Base-by-base conservation (phyloP, 2,113 vertebrate species). In the Chaetodon auriga region DNA sequence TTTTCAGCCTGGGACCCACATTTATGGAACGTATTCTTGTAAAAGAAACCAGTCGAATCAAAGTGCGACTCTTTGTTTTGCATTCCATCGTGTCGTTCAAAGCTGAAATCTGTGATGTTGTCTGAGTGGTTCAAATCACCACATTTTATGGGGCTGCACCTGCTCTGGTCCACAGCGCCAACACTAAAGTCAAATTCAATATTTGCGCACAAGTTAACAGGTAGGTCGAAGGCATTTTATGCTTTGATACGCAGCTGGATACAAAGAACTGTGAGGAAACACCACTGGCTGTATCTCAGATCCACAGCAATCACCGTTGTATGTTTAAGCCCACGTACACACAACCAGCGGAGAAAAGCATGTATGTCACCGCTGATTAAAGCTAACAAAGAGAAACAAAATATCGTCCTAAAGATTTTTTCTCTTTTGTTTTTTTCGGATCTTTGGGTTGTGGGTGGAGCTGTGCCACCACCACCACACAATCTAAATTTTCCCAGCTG, bases 401-500 rank as follows among this genome's bases (percentile, higher is more conserved):
- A 81, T 58, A 58, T 49, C 15, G 72, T 63, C 7, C 49, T 38
- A 7, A 18, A 64, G 58, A 38, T 46, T 48, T 48, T 48, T 48
- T 55, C 19, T 70, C 19, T 1, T 30, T 71, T 83, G 25, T 49
- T 75, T 61, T 66, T 77, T 19, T 2, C 23, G 49, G 36, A 43
- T 66, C 30, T 82, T 45, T 45, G 43, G 43, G 19, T 68, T 15
- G 62, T n/a, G 64, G 71, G 45, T 62, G 64, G 25, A 55, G 38
- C 43, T 16, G 73, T 41, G 14, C 57, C 80, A 19, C 54, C 46
- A 69, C 25, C 53, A 49, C 64, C 57, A 53, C 63, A 62, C 23
- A 12, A 70, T 36, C 23, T 53, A 78, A 23, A 73, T 74, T 45
- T 68, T 74, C 46, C 46, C 62, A 53, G 54, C 60, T 63, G 61